phyloP scores from a whole-genome alignment of 2,113 vertebrate species.

The Amphiprion ocellaris region DNA sequence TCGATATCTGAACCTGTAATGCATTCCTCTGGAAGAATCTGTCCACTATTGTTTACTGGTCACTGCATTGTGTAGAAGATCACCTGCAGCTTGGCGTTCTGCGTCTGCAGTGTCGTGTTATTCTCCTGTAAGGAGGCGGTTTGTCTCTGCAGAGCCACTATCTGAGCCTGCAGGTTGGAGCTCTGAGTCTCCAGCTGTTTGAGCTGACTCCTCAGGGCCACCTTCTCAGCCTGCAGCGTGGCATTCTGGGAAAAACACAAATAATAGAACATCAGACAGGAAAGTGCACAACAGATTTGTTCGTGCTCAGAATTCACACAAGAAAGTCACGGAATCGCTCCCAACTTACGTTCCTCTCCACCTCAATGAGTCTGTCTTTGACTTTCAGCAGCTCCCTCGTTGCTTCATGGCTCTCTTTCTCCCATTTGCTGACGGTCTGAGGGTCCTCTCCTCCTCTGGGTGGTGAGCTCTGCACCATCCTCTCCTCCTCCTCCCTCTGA shows the following conservation, averaged over 20 bases:
- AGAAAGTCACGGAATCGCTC: background rate
- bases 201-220: constrained; percentile 94
- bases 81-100: constrained; percentile 98
- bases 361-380: constrained; percentile 97
- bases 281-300: background rate
- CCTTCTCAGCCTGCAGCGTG: constrained; percentile 97
- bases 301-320: background rate
- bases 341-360: constrained; percentile 95
- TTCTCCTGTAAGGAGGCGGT: constrained; percentile 95
- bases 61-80: background rate
- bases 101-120: constrained; percentile 95
- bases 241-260: constrained; percentile 88
- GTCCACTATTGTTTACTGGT: background rate
- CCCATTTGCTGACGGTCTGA: constrained; percentile 89
- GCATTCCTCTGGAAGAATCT: background rate
- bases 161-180: constrained; percentile 96
- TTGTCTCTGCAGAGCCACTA: constrained; percentile 95
- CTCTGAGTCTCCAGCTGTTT: constrained; percentile 97
- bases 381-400: constrained; percentile 96
- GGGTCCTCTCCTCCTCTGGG: constrained; percentile 86
- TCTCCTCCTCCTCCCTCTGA: constrained; percentile 97
- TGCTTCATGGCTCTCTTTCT: constrained; percentile 94
- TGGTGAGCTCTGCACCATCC: constrained; percentile 91
- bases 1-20: background rate
- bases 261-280: background rate